A percentile compares a stretch with the other conserved stretches of the same genome.
Conservation (phyloP, 2,113 vertebrate genomes). For the Pipra filicauda region DNA sequence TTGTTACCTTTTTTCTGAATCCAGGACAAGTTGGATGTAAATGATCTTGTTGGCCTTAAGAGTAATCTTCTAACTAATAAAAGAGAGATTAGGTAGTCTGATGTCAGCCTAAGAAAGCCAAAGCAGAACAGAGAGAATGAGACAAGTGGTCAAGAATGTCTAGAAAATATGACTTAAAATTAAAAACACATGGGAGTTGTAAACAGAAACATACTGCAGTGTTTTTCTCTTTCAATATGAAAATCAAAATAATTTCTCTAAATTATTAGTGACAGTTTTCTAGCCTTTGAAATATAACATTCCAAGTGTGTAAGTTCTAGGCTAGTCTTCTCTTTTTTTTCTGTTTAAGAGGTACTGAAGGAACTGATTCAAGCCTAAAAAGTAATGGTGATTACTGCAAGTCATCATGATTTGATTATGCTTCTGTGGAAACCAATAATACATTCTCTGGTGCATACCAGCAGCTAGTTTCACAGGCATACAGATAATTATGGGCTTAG, state of each 20-base stretch:
- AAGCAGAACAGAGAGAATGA: background rate
- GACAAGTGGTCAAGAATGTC: background rate
- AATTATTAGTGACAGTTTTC: background rate
- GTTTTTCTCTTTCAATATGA: background rate
- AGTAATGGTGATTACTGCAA: background rate
- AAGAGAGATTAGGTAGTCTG: background rate
- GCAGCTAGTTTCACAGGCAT: background rate
- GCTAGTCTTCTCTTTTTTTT: too few relatives aligned
- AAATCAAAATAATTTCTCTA: background rate
- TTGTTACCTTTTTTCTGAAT: background rate
- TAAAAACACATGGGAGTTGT: background rate
- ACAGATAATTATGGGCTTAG: background rate
- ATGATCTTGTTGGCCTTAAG: background rate
- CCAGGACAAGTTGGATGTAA: background rate
- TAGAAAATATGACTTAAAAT: background rate
- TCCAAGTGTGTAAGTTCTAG: background rate
- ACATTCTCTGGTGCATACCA: background rate
- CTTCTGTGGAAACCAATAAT: background rate
- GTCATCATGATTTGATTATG: background rate
- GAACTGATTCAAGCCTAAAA: background rate
- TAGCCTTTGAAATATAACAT: background rate
- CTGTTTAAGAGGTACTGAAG: background rate
- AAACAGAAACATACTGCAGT: background rate
- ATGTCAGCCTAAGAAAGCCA: background rate
- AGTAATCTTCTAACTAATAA: background rate